Percentiles rank a stretch among this genome's conserved stretches.
Conservation (phyloP, 2,113 vertebrate genomes). For the Zosterops japonicus region DNA sequence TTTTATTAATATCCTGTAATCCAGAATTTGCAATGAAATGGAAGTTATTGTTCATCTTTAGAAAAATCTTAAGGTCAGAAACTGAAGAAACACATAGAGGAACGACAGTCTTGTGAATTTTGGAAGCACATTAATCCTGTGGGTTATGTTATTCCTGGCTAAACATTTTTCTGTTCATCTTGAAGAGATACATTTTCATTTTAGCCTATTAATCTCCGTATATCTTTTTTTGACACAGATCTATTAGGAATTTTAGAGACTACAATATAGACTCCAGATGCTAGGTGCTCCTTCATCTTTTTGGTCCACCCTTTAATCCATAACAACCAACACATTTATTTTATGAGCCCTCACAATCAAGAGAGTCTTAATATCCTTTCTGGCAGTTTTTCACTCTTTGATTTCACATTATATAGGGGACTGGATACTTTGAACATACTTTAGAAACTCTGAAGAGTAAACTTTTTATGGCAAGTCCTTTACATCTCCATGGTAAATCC, state of each 20-base stretch:
- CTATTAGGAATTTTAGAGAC: slow-evolving; percentile 70
- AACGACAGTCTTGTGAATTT: slow-evolving; percentile 7
- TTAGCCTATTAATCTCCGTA: slow-evolving; percentile 61
- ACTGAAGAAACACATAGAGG: background rate
- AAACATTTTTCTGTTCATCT: slow-evolving; percentile 13
- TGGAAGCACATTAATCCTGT: slow-evolving; percentile 30
- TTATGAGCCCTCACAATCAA: slow-evolving; percentile 54
- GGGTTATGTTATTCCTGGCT: slow-evolving; percentile 23
- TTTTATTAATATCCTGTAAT: background rate
- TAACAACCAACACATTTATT: slow-evolving; percentile 70
- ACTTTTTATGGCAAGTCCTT: slow-evolving; percentile 10
- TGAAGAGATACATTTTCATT: slow-evolving; percentile 26
- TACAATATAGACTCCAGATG: slow-evolving; percentile 66
- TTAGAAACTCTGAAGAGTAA: slow-evolving; percentile 42
- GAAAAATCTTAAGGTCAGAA: slow-evolving; percentile 11
- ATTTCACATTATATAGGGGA: background rate
- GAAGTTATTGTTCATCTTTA: slow-evolving; percentile 11
- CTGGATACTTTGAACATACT: slow-evolving; percentile 44
- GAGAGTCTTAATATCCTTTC: slow-evolving; percentile 52
- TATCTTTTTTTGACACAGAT: slow-evolving; percentile 60
- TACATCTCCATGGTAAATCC: background rate
- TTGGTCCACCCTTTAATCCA: slow-evolving; percentile 64
- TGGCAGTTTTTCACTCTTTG: slow-evolving; percentile 47
- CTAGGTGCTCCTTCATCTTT: slow-evolving; percentile 67
- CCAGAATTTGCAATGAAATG: slow-evolving; percentile 24